Base-by-base conservation (phyloP, 2,797 vertebrate species). In the Bradypodion ventrale region DNA sequence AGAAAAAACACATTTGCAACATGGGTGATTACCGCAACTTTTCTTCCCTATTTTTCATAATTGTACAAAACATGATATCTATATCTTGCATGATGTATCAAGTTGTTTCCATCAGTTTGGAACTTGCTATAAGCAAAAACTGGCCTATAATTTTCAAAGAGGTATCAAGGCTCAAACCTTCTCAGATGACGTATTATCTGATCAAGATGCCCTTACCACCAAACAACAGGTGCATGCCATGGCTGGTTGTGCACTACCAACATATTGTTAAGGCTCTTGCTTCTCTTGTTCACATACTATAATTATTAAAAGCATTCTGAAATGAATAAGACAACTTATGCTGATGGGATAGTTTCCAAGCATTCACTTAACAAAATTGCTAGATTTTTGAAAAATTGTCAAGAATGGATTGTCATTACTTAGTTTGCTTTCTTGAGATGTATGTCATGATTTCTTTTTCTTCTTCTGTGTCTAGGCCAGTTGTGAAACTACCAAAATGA, bases 391-490 rank as follows among this genome's bases (percentile, higher is more conserved):
- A 60, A 9, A 21, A 59, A 56, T 4, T 56, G 52, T 56, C 52
- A 56, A 56, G 12, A 56, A 56, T 56, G 4, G 12, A 56, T 56
- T 56, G 12, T 56, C 15, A 19, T 56, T 56, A 15, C 52, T 56
- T 56, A 72, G 80, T 74, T 87, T 63, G 12, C 7, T 85, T 25
- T 3, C 5, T 80, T 84, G 77, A 35, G 83, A 88, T 15, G 52
- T 56, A 56, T 15, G 9, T 19, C 52, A 56, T 3, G n/a, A n/a
- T n/a, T n/a, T n/a, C n/a, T n/a, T n/a, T n/a, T n/a, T n/a, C n/a
- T n/a, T n/a, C n/a, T n/a, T n/a, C n/a, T n/a, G n/a, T n/a, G n/a
- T n/a, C n/a, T n/a, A n/a, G n/a, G n/a, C n/a, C n/a, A n/a, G n/a
- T n/a, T n/a, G n/a, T n/a, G n/a, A n/a, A n/a, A n/a, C n/a, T n/a